phyloP scores from a whole-genome alignment of 2,113 vertebrate genomes.

The Malurus alboscapulatus region DNA sequence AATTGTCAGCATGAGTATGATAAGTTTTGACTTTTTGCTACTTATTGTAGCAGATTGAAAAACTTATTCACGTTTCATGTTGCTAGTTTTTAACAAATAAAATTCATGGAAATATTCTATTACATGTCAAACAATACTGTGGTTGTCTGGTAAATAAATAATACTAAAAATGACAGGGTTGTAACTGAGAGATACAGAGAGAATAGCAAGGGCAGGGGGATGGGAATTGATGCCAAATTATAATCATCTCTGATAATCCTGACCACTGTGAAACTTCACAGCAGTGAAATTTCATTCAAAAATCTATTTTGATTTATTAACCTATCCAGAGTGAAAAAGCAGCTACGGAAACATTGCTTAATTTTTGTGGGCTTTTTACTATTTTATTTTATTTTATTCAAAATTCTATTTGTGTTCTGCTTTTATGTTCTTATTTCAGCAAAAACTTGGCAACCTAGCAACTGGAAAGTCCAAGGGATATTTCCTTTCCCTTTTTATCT shows the following conservation, averaged over 20 bases:
- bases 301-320: neutral
- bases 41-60: neutral
- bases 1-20: neutral
- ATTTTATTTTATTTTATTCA: neutral
- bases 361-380: neutral
- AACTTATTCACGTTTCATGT: conserved; percentile 8
- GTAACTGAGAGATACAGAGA: neutral
- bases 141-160: conserved; percentile 43
- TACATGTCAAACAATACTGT: neutral
- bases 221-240: neutral
- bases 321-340: neutral
- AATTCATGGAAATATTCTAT: conserved; percentile 16
- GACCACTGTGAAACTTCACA: neutral
- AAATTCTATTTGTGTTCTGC: neutral
- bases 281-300: neutral
- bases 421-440: neutral
- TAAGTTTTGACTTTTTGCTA: neutral
- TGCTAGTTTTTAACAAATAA: conserved; percentile 23
- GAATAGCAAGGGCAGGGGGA: neutral
- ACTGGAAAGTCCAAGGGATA: neutral
- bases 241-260: neutral
- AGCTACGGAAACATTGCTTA: neutral
- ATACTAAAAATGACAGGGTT: conserved; percentile 22
- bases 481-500: neutral
- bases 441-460: neutral